phyloP scores from a whole-genome alignment of 2,888 invertebrate species.

The Orchesella flavescens region DNA sequence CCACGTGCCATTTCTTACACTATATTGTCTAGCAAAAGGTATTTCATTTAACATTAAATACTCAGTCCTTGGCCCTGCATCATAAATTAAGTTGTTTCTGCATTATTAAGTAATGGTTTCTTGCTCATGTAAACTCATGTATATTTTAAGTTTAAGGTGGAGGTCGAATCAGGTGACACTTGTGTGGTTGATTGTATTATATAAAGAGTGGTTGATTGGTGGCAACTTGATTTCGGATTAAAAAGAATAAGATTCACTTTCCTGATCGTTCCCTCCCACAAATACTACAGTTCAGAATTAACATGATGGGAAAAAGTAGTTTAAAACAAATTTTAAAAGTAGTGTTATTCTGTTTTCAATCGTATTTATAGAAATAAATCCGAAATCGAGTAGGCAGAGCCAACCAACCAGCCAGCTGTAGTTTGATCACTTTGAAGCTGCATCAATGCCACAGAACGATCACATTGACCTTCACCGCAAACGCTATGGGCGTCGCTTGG shows the following conservation, averaged over 20 bases:
- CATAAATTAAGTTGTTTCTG: too few species aligned
- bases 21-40: too few species aligned
- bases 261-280: conserved; percentile 51
- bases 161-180: conserved; percentile 4
- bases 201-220: neutral
- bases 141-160: conserved; percentile 8
- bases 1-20: too few species aligned
- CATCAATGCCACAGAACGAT: conserved; percentile 96
- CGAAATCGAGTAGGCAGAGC: conserved; percentile 26
- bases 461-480: conserved; percentile 98
- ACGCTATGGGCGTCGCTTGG: conserved; percentile 94
- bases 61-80: too few species aligned
- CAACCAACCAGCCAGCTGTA: conserved; percentile 9
- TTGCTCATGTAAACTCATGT: neutral
- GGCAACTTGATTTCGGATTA: conserved; percentile 48
- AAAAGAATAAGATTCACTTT: neutral
- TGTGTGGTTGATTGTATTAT: neutral
- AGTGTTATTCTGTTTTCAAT: conserved; percentile 8
- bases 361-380: conserved; percentile 25
- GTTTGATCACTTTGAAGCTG: neutral
- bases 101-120: too few species aligned
- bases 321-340: neutral
- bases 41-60: too few species aligned
- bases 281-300: neutral
- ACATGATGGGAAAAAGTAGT: neutral